Evolutionary conservation across 2,797 vertebrate genomes (phyloP).

Genomic region (Enteromius paludinosus): DNA sequence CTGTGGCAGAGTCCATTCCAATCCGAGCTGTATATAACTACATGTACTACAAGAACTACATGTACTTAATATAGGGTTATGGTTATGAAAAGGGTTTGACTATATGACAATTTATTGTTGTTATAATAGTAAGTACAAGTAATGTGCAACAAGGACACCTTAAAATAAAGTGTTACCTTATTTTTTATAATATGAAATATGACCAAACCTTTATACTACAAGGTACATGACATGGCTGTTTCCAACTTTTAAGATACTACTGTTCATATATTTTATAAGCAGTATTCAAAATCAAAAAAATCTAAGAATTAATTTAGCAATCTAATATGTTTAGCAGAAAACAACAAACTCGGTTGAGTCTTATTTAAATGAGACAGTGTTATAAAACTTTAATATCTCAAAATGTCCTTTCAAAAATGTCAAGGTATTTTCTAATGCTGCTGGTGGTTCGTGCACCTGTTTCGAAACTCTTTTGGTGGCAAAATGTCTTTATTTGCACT

Average conservation of each 20-base stretch:
- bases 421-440: not conserved
- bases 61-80: too few species aligned
- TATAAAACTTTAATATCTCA: not conserved
- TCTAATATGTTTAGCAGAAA: not conserved
- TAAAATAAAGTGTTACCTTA: too few species aligned
- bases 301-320: not conserved
- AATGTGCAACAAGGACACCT: too few species aligned
- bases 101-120: too few species aligned
- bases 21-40: too few species aligned
- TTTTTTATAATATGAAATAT: too few species aligned
- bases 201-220: not conserved
- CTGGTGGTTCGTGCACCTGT: not conserved
- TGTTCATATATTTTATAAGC: not conserved
- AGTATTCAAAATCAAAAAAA: not conserved
- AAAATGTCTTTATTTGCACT: constrained; percentile 6
- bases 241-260: not conserved
- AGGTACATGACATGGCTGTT: not conserved
- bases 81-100: too few species aligned
- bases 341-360: not conserved
- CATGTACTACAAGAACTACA: too few species aligned
- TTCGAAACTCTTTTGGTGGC: not conserved
- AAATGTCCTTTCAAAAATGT: not conserved
- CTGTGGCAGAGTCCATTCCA: too few species aligned
- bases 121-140: too few species aligned
- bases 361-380: not conserved